A percentile compares a stretch with the other conserved stretches of the same genome.
Conservation (phyloP, 2,113 vertebrate genomes). For the Calidris pugnax region DNA sequence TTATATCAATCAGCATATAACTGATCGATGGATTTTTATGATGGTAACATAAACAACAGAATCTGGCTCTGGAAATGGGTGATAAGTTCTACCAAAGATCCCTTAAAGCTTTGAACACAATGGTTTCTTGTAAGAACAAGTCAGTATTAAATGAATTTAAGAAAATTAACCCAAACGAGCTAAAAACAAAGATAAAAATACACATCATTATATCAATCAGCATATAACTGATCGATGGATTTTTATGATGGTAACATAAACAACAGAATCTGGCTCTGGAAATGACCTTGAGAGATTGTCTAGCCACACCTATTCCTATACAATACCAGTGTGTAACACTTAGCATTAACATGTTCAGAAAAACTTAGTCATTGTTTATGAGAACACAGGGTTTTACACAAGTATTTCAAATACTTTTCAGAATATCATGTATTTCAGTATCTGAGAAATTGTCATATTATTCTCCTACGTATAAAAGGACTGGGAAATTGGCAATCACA, state of each 20-base stretch:
- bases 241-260: background rate
- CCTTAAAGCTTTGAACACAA: background rate
- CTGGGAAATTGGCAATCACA: background rate
- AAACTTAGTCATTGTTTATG: background rate
- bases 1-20: background rate
- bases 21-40: background rate
- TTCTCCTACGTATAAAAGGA: background rate
- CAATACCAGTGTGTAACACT: rapidly evolving
- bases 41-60: background rate
- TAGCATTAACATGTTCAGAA: background rate
- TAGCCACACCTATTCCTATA: background rate
- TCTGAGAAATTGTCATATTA: background rate
- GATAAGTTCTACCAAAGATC: background rate
- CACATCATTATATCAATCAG: background rate
- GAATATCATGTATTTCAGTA: background rate
- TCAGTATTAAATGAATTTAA: background rate
- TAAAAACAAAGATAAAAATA: background rate
- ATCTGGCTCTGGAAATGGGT: background rate
- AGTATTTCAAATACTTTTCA: background rate
- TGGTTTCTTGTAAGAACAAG: background rate
- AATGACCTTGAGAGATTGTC: background rate
- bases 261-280: background rate
- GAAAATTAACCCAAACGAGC: background rate
- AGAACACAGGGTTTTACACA: background rate
- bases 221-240: background rate